Evolutionary conservation across 2,113 vertebrate species (phyloP), one percentile per base, ranked within the genome.

Genomic region (Coracopsis vasa): DNA sequence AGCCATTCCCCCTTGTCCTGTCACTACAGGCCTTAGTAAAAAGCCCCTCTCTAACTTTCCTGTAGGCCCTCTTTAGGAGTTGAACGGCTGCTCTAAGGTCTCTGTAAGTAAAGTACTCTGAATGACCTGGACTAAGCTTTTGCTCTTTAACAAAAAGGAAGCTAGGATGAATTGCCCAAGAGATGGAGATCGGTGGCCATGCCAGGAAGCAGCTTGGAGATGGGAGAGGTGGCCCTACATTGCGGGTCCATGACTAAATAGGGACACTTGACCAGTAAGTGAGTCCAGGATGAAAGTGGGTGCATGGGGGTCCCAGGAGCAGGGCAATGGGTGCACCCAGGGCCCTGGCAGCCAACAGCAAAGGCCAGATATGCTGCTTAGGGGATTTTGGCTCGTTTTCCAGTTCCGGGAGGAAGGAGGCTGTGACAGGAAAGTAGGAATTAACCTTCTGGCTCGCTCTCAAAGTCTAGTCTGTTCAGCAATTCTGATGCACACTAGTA

Each of bases 341-440:
- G 18, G 45, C 41, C n/a, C 42, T 87, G 56, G 71, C 66, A 95
- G 88, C 44, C n/a, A 69, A n/a, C 42, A 87, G 37, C n/a, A 69
- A 31, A 82, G 75, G 41, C 53, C 79, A 92, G 70, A 48, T 67
- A 72, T 4, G 2, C 33, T 90, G 44, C 71, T 90, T 70, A 31
- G 50, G 44, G 62, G 11, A 0, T 61, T 91, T 86, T 94, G 88
- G 88, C 94, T 94, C 33, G 2, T 61, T 80, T 94, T 93, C 44
- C 53, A 92, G 86, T 92, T 97, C 78, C 79, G 75, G 42, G 91
- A 94, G 81, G 97, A 96, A 96, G 91, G 64, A 95, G 72, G 44
- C 44, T 87, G 65, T 61, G 65, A 35, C 86, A 95, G 80, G 65
- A 95, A 96, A 95, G 77, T n/a, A 81, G 35, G 80, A 95, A 94